Evolutionary conservation across 1,140 invertebrate species (phyloP).

Genomic region (Drosophila kurseongensis): DNA sequence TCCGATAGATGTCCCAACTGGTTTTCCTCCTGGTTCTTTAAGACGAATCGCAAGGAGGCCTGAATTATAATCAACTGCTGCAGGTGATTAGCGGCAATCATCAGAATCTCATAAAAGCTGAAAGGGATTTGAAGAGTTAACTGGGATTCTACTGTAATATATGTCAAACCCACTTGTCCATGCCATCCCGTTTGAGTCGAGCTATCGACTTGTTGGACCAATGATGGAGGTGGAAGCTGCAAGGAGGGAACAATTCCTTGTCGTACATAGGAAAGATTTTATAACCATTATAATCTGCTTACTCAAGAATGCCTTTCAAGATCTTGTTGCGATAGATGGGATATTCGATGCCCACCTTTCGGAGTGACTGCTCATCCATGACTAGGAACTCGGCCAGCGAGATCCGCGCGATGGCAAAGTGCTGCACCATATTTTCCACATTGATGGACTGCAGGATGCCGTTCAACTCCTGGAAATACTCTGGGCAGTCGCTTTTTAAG

Average conservation of each 20-base stretch:
- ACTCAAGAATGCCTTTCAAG: conserved; percentile 83
- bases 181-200: conserved; percentile 52
- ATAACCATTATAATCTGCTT: conserved; percentile 21
- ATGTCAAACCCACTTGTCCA: conserved; percentile 62
- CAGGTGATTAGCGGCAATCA: conserved; percentile 78
- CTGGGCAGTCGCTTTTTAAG: conserved; percentile 80
- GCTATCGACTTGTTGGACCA: conserved; percentile 74
- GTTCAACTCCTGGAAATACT: conserved; percentile 85
- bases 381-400: conserved; percentile 84
- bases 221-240: conserved; percentile 79
- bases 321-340: conserved; percentile 85
- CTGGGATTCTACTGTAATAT: too few relatives aligned
- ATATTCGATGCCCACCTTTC: conserved; percentile 78
- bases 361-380: conserved; percentile 79
- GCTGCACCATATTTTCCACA: conserved; percentile 71
- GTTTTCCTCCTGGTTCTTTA: conserved; percentile 37
- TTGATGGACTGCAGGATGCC: conserved; percentile 80
- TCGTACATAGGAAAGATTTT: conserved; percentile 12
- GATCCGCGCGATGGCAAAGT: conserved; percentile 79
- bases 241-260: not conserved
- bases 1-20: conserved; percentile 50
- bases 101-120: conserved; percentile 80
- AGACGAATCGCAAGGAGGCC: conserved; percentile 65
- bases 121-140: not conserved
- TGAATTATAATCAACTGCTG: conserved; percentile 77